These are phyloP conservation scores for Tetropium fuscum DNA, from an alignment of 2,888 invertebrate genomes.

Conservation along the genomic window DNA sequence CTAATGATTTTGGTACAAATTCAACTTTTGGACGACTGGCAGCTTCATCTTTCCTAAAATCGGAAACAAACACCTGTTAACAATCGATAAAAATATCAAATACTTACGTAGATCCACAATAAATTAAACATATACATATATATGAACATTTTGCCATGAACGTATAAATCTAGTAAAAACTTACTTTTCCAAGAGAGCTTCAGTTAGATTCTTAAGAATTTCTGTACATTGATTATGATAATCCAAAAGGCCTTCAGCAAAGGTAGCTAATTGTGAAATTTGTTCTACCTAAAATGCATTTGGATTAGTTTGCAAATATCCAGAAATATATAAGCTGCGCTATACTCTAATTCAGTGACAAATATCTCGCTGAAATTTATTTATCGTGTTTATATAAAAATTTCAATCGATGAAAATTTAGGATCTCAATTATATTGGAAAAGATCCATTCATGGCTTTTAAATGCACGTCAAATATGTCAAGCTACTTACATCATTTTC, in stretches of 20 bases:
- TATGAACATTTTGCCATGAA: no score
- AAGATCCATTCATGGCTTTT: no score
- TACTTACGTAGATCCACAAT: no score
- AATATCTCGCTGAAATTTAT: not conserved
- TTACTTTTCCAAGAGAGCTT: slow-evolving; percentile 89
- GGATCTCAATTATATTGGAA: not conserved
- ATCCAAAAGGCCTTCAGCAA: slow-evolving; percentile 95
- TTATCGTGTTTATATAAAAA: not conserved
- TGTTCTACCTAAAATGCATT: slow-evolving; percentile 85
- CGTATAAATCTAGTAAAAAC: slow-evolving; percentile 52
- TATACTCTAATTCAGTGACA: not conserved
- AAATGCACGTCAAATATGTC: not conserved
- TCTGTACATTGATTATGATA: slow-evolving; percentile 98
- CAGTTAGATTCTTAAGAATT: slow-evolving; percentile 86
- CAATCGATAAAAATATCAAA: not conserved
- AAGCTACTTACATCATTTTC: slow-evolving; percentile 91
- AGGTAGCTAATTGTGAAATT: slow-evolving; percentile 96
- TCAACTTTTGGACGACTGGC: slow-evolving; percentile 89
- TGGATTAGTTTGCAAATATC: not conserved
- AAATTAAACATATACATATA: no score
- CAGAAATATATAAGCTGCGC: not conserved
- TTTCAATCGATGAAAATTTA: slow-evolving; percentile 12
- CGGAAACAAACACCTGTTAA: not conserved
- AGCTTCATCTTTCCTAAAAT: slow-evolving; percentile 86
- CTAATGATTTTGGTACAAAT: slow-evolving; percentile 91